Evolutionary conservation across 2,113 vertebrate species (phyloP).

Genomic region (Meles meles): DNA sequence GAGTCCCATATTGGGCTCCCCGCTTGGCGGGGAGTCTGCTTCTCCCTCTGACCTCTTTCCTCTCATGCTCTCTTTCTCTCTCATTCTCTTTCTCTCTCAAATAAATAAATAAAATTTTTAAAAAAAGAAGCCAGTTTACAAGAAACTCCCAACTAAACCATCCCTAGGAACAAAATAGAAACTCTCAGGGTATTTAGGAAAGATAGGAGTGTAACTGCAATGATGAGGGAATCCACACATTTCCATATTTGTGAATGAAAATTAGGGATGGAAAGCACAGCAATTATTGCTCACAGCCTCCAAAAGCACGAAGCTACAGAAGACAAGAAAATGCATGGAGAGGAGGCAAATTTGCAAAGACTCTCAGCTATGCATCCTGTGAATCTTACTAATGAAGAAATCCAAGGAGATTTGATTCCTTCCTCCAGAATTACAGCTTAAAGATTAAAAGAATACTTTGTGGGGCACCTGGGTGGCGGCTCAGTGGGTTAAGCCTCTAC

Average conservation of each 20-base stretch:
- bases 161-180: background rate
- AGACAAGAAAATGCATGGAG: background rate
- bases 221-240: background rate
- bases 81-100: too few relatives aligned
- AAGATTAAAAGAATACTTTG: background rate
- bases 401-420: background rate
- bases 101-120: too few relatives aligned
- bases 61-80: too few relatives aligned
- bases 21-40: too few relatives aligned
- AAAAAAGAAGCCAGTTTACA: background rate
- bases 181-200: background rate
- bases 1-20: too few relatives aligned
- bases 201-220: background rate
- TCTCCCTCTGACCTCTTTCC: too few relatives aligned
- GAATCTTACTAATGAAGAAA: background rate
- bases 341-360: constrained; percentile 22
- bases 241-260: background rate
- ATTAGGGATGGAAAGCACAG: background rate
- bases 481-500: too few relatives aligned
- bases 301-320: background rate
- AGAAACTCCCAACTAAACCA: background rate
- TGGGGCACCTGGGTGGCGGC: too few relatives aligned
- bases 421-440: background rate
- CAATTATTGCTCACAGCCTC: background rate
- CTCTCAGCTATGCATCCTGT: background rate